Evolutionary conservation across 2,888 invertebrate species (phyloP).

Genomic region (Hydrotaea diabolus): DNA sequence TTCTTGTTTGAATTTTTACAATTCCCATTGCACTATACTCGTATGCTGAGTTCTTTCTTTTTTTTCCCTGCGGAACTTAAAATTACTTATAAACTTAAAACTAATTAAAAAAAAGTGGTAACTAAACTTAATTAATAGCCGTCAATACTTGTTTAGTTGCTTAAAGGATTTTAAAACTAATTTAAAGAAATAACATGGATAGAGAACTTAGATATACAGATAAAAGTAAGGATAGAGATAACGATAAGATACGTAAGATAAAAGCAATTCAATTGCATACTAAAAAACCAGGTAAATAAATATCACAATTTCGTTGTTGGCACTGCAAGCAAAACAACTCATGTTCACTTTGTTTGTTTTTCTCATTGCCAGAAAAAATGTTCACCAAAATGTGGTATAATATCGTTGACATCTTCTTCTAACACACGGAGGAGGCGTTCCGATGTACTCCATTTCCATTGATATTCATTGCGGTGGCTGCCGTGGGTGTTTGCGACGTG

Average conservation of each 20-base stretch:
- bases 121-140: conserved; percentile 1
- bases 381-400: neutral
- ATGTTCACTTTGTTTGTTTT: conserved; percentile 30
- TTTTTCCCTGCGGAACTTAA: conserved; percentile 21
- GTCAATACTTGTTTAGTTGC: conserved; percentile 51
- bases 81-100: conserved; percentile 47
- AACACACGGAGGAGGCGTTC: conserved; percentile 44
- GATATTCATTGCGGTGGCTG: neutral
- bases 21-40: neutral
- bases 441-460: conserved; percentile 1
- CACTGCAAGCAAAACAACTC: neutral
- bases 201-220: neutral
- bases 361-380: neutral
- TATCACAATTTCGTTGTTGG: conserved; percentile 70
- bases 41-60: neutral
- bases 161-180: neutral
- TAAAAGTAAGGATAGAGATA: neutral
- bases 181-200: neutral
- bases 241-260: conserved; percentile 35
- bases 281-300: conserved; percentile 68
- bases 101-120: conserved; percentile 20
- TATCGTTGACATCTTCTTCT: neutral
- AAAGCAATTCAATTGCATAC: conserved; percentile 63
- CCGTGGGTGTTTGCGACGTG: conserved; percentile 21
- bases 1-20: conserved; percentile 32